Evolutionary conservation across 2,797 vertebrate genomes (phyloP), one percentile per base, ranked within the genome.

Genomic region (Tenualosa ilisha): DNA sequence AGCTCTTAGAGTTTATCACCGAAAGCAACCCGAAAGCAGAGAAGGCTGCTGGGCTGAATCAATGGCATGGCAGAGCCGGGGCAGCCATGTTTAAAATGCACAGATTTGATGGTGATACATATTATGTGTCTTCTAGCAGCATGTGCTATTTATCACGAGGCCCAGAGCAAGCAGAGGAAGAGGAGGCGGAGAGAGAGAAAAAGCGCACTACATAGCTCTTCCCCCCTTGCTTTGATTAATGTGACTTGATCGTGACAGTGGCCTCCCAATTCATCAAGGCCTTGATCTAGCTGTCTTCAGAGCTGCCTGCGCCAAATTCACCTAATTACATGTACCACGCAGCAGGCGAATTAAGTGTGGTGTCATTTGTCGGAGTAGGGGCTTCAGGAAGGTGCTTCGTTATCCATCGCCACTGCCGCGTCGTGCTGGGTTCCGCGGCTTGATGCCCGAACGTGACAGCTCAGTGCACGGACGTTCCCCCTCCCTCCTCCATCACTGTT

Each of bases 231-330:
- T 86, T 87, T 97, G 96, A 97, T 97, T 96, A 96, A 96, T 97
- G 95, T 94, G 93, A 95, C 92, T 79, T 0, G 93, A 95, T 92
- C 94, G 91, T 95, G 94, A 95, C 90, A 92, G 93, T 92, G 91
- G 84, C 88, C 91, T 90, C 90, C 93, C 91, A 93, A 95, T 97
- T 96, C 94, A 96, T 97, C 97, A 97, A 92, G 89, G 91, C 93
- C 91, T 63, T 92, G 91, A 94, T 94, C 91, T 91, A 88, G 92
- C 92, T 92, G 91, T 93, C 94, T 91, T 88, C 91, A 89, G 88
- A 89, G 91, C 91, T 88, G 89, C 92, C 0, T 4, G 89, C 89
- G 88, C 94, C 94, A 94, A 93, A 96, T 94, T 93, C 92, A 89
- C 93, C 94, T 96, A 95, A 97, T 97, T 97, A 96, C 90, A 83